Evolutionary conservation across 2,797 vertebrate genomes (phyloP).

Genomic region (Hyperoplus immaculatus): DNA sequence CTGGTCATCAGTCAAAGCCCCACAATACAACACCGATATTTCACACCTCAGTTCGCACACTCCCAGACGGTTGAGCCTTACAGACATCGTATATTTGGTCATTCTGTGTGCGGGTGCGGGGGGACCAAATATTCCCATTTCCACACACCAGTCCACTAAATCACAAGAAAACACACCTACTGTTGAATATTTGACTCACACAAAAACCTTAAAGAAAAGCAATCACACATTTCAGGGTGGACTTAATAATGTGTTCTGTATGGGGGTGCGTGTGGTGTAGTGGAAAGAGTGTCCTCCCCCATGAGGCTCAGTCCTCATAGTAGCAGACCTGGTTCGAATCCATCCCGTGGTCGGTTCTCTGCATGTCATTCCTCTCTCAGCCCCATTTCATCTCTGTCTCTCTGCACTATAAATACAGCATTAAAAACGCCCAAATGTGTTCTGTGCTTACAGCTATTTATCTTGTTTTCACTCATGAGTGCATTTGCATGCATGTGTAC

Average conservation of each 20-base stretch:
- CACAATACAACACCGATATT: conserved; percentile 50
- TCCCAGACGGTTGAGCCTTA: conserved; percentile 23
- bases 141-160: not conserved
- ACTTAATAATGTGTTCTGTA: no score
- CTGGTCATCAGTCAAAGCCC: conserved; percentile 67
- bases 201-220: not conserved
- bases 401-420: no score
- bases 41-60: conserved; percentile 48
- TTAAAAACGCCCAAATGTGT: not conserved
- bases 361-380: no score
- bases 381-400: no score
- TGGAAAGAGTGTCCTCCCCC: no score
- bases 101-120: not conserved
- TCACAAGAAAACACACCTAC: conserved; percentile 8
- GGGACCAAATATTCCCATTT: no score
- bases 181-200: conserved; percentile 15
- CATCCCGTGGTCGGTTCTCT: no score
- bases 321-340: no score
- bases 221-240: no score
- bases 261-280: no score
- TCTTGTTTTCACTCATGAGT: conserved; percentile 13
- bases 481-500: not conserved
- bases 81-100: conserved; percentile 36
- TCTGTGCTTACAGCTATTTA: conserved; percentile 5
- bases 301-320: no score